phyloP scores from a whole-genome alignment of 1,140 invertebrate genomes.

The Polypedilum vanderplanki region DNA sequence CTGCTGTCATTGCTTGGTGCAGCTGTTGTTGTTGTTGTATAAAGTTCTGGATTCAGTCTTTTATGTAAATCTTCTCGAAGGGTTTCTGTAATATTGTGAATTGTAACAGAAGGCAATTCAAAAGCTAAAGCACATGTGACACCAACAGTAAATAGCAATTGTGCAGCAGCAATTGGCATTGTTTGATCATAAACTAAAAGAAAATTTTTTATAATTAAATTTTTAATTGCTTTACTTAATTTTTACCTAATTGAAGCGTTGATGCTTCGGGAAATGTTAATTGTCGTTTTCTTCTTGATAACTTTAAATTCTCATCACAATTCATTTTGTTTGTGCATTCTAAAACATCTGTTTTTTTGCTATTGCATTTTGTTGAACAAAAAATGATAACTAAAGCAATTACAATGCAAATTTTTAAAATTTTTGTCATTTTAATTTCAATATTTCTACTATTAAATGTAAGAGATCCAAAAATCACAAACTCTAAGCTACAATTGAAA shows the following conservation, averaged over 20 bases:
- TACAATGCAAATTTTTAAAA: too few species aligned
- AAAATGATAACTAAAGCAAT: too few species aligned
- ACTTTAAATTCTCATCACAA: too few species aligned
- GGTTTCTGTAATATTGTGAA: constrained; percentile 43
- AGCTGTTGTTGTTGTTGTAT: constrained; percentile 28
- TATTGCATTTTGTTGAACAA: too few species aligned
- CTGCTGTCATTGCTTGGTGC: constrained; percentile 8
- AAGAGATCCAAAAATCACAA: too few species aligned
- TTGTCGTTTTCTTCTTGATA: constrained; percentile 26
- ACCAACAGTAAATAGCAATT: constrained; percentile 51
- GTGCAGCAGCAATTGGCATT: constrained; percentile 40
- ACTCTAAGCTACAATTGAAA: too few species aligned
- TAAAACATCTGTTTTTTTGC: too few species aligned
- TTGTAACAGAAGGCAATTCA: constrained; percentile 60
- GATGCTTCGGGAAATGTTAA: not conserved
- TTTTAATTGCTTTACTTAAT: constrained; percentile 22
- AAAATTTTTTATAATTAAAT: constrained; percentile 34
- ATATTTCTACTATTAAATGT: too few species aligned
- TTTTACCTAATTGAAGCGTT: constrained; percentile 22
- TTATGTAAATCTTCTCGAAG: constrained; percentile 32
- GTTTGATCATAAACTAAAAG: constrained; percentile 59
- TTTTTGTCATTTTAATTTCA: too few species aligned
- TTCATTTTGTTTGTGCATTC: too few species aligned
- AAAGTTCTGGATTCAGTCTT: constrained; percentile 3
- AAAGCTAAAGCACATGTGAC: constrained; percentile 65